These are phyloP conservation scores for Eueremaeus valkanovi DNA, from an alignment of 2,888 invertebrate species.

Conservation along the genomic window DNA sequence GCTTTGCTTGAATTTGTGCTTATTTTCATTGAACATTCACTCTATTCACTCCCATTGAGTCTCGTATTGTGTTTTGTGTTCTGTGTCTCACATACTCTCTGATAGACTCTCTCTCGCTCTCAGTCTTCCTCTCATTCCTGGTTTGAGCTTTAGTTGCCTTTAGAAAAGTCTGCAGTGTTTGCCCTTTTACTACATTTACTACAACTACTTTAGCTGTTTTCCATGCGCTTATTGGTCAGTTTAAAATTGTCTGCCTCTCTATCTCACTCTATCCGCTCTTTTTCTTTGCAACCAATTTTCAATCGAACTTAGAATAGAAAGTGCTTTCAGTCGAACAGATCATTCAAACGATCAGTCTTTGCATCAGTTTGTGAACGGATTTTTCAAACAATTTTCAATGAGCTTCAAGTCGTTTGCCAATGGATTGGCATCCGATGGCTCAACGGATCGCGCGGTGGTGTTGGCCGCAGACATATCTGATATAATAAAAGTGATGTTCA, in stretches of 20 bases:
- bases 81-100: neutral
- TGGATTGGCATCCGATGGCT: neutral
- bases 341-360: slow-evolving; percentile 28
- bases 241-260: slow-evolving; percentile 34
- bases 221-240: slow-evolving; percentile 31
- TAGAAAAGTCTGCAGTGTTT: slow-evolving; percentile 10
- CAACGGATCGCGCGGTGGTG: neutral
- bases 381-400: too few relatives aligned
- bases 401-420: neutral
- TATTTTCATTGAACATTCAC: slow-evolving; percentile 1
- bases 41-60: slow-evolving; percentile 18
- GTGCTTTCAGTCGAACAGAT: slow-evolving; percentile 28
- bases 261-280: slow-evolving; percentile 19
- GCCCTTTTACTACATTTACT: slow-evolving; percentile 21
- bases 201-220: slow-evolving; percentile 26
- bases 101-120: neutral
- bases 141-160: slow-evolving; percentile 15
- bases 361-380: slow-evolving; percentile 23
- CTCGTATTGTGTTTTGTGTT: neutral
- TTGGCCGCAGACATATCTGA: slow-evolving; percentile 25
- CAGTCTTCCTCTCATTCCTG: neutral
- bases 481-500: slow-evolving; percentile 30
- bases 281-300: slow-evolving; percentile 23
- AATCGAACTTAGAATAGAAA: slow-evolving; percentile 36
- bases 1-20: neutral